Evolutionary conservation across 2,888 invertebrate species (phyloP).

Genomic region (Troilus luridus): DNA sequence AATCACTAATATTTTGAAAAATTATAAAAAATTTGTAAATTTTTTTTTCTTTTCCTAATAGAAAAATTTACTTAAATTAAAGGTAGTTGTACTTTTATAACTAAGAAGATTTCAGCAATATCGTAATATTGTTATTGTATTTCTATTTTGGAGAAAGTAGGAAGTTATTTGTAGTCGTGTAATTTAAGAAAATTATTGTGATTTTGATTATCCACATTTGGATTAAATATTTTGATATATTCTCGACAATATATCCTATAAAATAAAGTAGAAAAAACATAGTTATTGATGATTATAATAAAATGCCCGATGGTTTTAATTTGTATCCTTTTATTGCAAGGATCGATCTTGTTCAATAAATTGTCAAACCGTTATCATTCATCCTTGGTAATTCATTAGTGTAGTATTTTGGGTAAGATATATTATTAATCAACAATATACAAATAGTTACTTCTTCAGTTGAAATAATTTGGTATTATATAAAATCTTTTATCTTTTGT

Average conservation of each 20-base stretch:
- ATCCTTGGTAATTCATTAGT: background rate
- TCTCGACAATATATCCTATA: background rate
- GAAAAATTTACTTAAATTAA: background rate
- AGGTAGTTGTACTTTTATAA: background rate
- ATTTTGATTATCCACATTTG: background rate
- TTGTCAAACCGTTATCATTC: background rate
- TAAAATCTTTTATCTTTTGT: background rate
- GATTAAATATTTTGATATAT: background rate
- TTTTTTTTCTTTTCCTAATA: background rate
- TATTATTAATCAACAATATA: background rate
- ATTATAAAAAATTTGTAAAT: background rate
- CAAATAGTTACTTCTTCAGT: background rate
- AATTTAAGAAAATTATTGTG: background rate
- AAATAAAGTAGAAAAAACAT: background rate
- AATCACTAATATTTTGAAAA: slow-evolving; percentile 26
- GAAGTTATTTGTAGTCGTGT: background rate
- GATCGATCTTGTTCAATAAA: background rate
- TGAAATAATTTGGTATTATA: background rate
- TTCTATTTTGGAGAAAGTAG: background rate
- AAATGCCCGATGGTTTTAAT: background rate
- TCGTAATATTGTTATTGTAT: background rate
- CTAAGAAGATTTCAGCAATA: background rate
- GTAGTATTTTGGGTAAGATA: background rate
- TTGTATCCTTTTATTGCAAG: background rate
- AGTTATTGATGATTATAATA: background rate